Evolutionary conservation across 2,113 vertebrate species (phyloP).

Genomic region (Brachirus orientalis): DNA sequence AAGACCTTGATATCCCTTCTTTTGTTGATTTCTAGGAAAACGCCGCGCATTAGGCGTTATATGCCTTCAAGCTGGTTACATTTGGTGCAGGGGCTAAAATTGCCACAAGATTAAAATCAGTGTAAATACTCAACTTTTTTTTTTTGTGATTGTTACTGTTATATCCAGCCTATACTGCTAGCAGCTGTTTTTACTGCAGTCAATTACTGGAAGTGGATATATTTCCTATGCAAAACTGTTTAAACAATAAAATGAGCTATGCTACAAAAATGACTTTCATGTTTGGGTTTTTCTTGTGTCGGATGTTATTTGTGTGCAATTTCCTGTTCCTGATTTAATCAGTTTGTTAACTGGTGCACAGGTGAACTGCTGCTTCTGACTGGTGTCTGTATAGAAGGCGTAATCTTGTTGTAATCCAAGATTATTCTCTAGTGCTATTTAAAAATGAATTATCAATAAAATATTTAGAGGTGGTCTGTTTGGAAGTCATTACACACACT

Average conservation of each 20-base stretch:
- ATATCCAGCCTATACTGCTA: constrained; percentile 99
- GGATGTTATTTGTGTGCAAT: constrained; percentile 8
- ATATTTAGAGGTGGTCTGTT: not conserved
- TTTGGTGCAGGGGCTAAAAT: constrained; percentile 90
- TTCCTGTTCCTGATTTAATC: not conserved
- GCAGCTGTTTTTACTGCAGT: constrained; percentile 99
- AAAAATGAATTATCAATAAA: not conserved
- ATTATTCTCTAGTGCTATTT: not conserved
- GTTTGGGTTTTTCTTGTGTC: constrained; percentile 62
- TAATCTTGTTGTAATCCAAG: no score
- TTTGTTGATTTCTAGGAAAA: constrained; percentile 71
- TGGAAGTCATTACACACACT: not conserved
- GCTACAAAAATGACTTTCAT: constrained; percentile 86
- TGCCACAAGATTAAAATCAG: constrained; percentile 99
- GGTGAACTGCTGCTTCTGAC: not conserved
- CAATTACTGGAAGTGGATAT: constrained; percentile 99
- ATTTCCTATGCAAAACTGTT: constrained; percentile 99
- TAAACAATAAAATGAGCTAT: constrained; percentile 99
- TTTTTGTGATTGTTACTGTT: constrained; percentile 99
- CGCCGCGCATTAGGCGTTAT: constrained; percentile 68
- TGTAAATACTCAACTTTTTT: constrained; percentile 99
- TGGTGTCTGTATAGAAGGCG: no score
- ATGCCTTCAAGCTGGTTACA: constrained; percentile 81
- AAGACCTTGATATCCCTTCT: constrained; percentile 78
- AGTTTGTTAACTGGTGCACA: not conserved